Conservation (phyloP, 2,797 vertebrate species). For the Amblyopsis hoosieri region DNA sequence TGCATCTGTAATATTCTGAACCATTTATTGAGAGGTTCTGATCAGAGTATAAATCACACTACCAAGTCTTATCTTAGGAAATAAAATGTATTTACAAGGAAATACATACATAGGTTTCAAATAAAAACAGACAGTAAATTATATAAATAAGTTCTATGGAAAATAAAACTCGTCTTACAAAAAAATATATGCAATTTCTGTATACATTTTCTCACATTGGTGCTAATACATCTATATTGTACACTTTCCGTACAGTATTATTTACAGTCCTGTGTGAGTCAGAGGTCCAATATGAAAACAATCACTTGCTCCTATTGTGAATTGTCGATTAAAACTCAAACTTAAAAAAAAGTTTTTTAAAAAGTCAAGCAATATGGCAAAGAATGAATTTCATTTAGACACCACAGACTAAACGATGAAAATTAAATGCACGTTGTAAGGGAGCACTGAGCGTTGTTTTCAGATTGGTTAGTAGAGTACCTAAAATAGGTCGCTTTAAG, state of each 20-base stretch:
- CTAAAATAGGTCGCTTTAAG: constrained; percentile 68
- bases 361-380: constrained; percentile 3
- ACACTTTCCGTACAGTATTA: constrained; percentile 87
- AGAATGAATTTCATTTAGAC: constrained; percentile 39
- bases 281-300: constrained; percentile 71
- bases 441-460: constrained; percentile 54
- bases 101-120: constrained; percentile 88
- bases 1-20: constrained; percentile 83
- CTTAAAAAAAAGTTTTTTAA: no score
- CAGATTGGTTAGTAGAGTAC: constrained; percentile 67
- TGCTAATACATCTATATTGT: constrained; percentile 91
- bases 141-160: constrained; percentile 99
- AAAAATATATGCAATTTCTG: constrained; percentile 91
- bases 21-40: constrained; percentile 97
- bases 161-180: constrained; percentile 98
- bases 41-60: constrained; percentile 98
- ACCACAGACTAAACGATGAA: constrained; percentile 31
- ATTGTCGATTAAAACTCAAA: constrained; percentile 38
- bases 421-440: constrained; percentile 30
- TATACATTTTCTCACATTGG: constrained; percentile 88
- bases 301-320: constrained; percentile 47
- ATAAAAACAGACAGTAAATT: constrained; percentile 86
- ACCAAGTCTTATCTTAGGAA: constrained; percentile 88
- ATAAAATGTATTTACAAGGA: constrained; percentile 98
- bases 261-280: constrained; percentile 78